Evolutionary conservation across 2,113 vertebrate genomes (phyloP).

Genomic region (Nycticryphes semicollaris): DNA sequence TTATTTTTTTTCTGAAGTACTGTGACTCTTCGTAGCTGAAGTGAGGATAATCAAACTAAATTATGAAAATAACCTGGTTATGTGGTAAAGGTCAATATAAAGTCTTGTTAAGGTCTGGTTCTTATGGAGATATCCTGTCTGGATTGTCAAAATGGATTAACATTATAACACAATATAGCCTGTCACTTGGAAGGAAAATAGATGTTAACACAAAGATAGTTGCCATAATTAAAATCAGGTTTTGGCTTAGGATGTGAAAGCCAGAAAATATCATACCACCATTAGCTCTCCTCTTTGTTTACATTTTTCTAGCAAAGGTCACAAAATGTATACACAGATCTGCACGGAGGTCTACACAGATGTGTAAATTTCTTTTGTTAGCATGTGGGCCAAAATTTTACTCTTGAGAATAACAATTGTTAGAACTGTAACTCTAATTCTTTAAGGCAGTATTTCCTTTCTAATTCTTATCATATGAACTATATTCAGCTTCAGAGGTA

Average conservation of each 20-base stretch:
- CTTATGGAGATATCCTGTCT: not conserved
- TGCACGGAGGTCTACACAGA: not conserved
- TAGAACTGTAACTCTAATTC: not conserved
- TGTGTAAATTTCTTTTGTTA: not conserved
- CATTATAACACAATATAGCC: not conserved
- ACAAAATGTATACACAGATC: not conserved
- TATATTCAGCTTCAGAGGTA: not conserved
- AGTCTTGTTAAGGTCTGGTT: slow-evolving; percentile 14
- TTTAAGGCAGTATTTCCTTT: not conserved
- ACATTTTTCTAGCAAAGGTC: not conserved
- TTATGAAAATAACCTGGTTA: slow-evolving; percentile 22
- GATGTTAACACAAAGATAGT: not conserved
- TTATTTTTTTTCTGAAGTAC: not conserved
- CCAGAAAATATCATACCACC: not conserved
- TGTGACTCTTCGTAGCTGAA: not conserved
- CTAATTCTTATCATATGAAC: not conserved
- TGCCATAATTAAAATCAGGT: not conserved
- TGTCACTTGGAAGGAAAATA: slow-evolving; percentile 22
- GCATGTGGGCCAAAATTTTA: not conserved
- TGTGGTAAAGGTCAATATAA: slow-evolving; percentile 20
- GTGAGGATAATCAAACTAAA: slow-evolving; percentile 9
- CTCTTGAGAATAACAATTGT: not conserved
- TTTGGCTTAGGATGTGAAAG: not conserved
- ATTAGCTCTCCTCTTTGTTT: not conserved
- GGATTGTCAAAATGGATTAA: slow-evolving; percentile 38